phyloP scores from a whole-genome alignment of 2,888 invertebrate genomes.

The Dasypolia templi region DNA sequence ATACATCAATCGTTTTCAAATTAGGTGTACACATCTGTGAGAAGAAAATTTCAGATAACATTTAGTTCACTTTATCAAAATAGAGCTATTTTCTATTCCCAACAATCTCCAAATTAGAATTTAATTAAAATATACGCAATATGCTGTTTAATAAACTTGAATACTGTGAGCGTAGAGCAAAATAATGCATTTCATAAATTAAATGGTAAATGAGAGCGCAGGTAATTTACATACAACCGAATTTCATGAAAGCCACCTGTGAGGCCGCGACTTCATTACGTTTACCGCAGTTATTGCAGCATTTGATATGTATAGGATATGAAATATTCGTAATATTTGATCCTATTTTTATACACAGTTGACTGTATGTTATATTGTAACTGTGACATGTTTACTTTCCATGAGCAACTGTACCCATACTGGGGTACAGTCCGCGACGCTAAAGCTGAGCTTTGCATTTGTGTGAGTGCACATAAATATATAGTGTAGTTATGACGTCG shows the following conservation, averaged over 20 bases:
- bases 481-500: no score
- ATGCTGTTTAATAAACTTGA: conserved; percentile 25
- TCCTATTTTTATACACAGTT: no score
- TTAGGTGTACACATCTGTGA: not conserved
- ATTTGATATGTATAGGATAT: conserved; percentile 46
- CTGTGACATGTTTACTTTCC: no score
- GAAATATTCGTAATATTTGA: conserved; percentile 38
- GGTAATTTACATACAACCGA: conserved; percentile 63
- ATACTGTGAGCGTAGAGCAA: conserved; percentile 26
- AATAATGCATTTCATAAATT: conserved; percentile 61
- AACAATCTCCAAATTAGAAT: conserved; percentile 20
- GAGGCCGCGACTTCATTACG: conserved; percentile 55
- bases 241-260: conserved; percentile 60
- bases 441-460: no score
- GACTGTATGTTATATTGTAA: no score
- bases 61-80: not conserved
- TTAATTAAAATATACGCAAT: conserved; percentile 27
- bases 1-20: not conserved
- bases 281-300: conserved; percentile 38
- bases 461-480: no score
- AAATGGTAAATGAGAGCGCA: conserved; percentile 53
- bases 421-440: no score
- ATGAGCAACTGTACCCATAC: no score
- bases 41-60: not conserved
- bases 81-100: not conserved